Base-by-base conservation (phyloP, 2,797 vertebrate species). In the Hippoglossus hippoglossus region DNA sequence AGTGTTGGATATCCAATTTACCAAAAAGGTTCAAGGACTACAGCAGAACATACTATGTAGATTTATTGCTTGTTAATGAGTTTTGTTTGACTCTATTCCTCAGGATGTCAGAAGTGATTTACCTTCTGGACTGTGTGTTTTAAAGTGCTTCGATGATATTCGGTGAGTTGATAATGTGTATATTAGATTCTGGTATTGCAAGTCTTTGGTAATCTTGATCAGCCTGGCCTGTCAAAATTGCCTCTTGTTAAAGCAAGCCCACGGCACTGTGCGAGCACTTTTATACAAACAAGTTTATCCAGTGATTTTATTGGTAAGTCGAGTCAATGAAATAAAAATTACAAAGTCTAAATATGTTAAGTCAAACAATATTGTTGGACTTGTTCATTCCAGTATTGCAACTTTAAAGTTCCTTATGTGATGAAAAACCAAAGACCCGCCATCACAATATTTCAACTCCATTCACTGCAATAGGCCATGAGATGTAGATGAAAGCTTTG, bases 1-100 rank as follows among this genome's bases (percentile, higher is more conserved):
- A 18, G 41, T 44, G 41, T 44, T 5, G 41, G 12, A 39, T 11
- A 39, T 55, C 52, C 26, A 46, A 9, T 34, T 22, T 7, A 50
- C 39, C 44, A 57, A 31, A 15, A 28, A 57, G 28, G 53, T 50
- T 59, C 15, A n/a, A 10, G 25, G 36, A 72, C 19, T 15, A 60
- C 16, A 65, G 10, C 1, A 26, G 49, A 6, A 1, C 39, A 5
- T 28, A 26, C 26, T 59, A 46, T 65, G 50, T 64, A 34, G 19
- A 28, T 47, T 34, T 68, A 66, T 62, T 68, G 63, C 67, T 64
- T 13, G 31, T 39, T 60, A 55, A 34, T 26, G 49, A 22, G 5
- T 39, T 60, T 0, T 53, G n/a, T 63, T 71, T 0, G 22, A 44
- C 8, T 63, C 15, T 56, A 6, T 11, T 39, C 16, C 28, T 69